phyloP scores from a whole-genome alignment of 2,113 vertebrate genomes.

The Thryonomys swinderianus region DNA sequence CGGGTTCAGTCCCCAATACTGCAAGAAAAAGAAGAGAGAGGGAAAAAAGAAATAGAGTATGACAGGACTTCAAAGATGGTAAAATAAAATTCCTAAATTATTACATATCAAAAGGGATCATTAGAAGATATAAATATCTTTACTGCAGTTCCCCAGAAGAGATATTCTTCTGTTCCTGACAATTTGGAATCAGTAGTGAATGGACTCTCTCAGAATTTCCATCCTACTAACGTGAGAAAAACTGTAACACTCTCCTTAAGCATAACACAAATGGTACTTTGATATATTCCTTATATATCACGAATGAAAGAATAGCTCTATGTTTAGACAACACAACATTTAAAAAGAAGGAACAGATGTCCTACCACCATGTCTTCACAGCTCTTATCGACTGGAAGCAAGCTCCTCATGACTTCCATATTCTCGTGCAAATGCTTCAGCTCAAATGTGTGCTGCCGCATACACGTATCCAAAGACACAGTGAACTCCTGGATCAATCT shows the following conservation, averaged over 20 bases:
- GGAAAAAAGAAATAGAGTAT: not conserved
- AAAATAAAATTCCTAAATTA: not conserved
- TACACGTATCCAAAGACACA: conserved; percentile 91
- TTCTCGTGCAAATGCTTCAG: conserved; percentile 91
- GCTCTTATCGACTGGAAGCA: conserved; percentile 86
- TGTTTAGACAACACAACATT: not conserved
- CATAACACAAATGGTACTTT: conserved; percentile 27
- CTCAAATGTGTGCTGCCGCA: conserved; percentile 94
- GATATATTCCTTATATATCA: conserved; percentile 9
- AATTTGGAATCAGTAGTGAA: not conserved
- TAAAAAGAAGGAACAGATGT: not conserved
- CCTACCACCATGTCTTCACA: conserved; percentile 87
- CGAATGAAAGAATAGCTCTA: conserved; percentile 43
- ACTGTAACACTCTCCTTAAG: not conserved
- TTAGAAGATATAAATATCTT: not conserved
- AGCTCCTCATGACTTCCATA: conserved; percentile 86
- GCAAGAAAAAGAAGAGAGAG: not conserved
- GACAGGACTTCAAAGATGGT: not conserved
- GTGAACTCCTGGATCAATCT: conserved; percentile 87
- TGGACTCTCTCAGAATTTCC: not conserved
- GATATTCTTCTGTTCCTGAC: not conserved
- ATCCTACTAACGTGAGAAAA: conserved; percentile 18
- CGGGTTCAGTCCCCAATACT: not conserved
- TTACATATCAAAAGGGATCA: not conserved
- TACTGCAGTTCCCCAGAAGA: not conserved